These are phyloP conservation scores for Glyptemys insculpta DNA, from an alignment of 2,797 vertebrate species.

Conservation along the genomic window DNA sequence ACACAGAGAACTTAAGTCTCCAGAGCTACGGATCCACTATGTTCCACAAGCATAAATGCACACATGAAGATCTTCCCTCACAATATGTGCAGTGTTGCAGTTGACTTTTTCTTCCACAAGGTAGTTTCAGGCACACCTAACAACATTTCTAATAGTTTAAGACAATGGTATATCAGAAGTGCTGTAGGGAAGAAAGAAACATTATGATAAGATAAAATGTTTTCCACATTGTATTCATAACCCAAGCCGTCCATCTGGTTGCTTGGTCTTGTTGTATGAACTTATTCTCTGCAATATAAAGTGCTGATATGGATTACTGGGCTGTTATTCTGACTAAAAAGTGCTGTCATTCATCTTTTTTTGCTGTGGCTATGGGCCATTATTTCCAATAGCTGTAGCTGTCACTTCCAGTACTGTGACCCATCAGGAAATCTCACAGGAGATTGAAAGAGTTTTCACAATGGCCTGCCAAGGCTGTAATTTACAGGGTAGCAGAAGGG, in stretches of 20 bases:
- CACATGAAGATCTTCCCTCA: background rate
- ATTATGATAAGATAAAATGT: background rate
- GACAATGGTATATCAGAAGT: background rate
- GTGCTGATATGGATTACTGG: conserved; percentile 72
- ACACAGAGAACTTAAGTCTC: background rate
- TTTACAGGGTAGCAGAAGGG: conserved; percentile 75
- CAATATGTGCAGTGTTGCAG: background rate
- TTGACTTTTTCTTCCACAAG: background rate
- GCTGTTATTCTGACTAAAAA: conserved; percentile 76
- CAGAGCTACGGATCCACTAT: background rate
- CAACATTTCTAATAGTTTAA: background rate
- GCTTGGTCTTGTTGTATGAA: conserved; percentile 69
- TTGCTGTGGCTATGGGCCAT: conserved; percentile 79
- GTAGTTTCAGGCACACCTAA: conserved; percentile 12
- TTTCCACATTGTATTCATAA: conserved; percentile 67
- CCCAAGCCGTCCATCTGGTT: conserved; percentile 54
- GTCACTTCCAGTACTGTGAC: conserved; percentile 75
- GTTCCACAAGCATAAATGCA: background rate
- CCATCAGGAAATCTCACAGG: conserved; percentile 80
- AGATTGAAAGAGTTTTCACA: conserved; percentile 79
- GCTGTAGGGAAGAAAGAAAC: background rate
- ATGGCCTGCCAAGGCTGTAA: conserved; percentile 79
- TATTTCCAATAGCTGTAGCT: conserved; percentile 80
- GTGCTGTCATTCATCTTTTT: conserved; percentile 78
- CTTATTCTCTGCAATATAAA: conserved; percentile 69